Evolutionary conservation across 2,113 vertebrate species (phyloP).

Genomic region (Proterorhinus semilunaris): DNA sequence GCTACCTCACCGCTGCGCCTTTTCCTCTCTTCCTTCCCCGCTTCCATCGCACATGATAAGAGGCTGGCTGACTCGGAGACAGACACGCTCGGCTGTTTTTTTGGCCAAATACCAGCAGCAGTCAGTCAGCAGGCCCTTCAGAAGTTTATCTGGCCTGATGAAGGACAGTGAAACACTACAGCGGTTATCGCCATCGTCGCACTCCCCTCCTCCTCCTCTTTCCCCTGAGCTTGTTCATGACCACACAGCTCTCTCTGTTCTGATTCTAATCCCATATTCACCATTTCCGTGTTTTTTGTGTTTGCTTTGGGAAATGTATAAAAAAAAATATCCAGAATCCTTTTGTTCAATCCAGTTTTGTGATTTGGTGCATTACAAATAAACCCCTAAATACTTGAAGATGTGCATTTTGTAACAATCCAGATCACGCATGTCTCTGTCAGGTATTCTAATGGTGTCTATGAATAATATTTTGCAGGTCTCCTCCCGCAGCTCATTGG

Average conservation of each 20-base stretch:
- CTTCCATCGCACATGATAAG: constrained; percentile 68
- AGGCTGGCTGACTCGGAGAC: constrained; percentile 76
- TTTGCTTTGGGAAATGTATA: constrained; percentile 46
- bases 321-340: not conserved
- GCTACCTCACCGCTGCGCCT: constrained; percentile 74
- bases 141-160: constrained; percentile 76
- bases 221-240: constrained; percentile 44
- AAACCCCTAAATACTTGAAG: constrained; percentile 45
- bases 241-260: constrained; percentile 74
- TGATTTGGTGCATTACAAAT: constrained; percentile 59
- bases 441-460: constrained; percentile 64
- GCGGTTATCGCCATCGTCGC: constrained; percentile 62
- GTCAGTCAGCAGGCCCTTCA: constrained; percentile 81
- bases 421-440: constrained; percentile 39
- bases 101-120: constrained; percentile 72
- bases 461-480: constrained; percentile 82
- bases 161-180: constrained; percentile 69
- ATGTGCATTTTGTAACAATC: constrained; percentile 55
- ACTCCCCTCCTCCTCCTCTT: constrained; percentile 24
- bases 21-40: constrained; percentile 23
- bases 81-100: constrained; percentile 70
- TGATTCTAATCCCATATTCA: constrained; percentile 52
- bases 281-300: constrained; percentile 62
- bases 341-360: constrained; percentile 31
- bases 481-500: constrained; percentile 95